phyloP scores from a whole-genome alignment of 2,797 vertebrate species.

The Poecile montanus region DNA sequence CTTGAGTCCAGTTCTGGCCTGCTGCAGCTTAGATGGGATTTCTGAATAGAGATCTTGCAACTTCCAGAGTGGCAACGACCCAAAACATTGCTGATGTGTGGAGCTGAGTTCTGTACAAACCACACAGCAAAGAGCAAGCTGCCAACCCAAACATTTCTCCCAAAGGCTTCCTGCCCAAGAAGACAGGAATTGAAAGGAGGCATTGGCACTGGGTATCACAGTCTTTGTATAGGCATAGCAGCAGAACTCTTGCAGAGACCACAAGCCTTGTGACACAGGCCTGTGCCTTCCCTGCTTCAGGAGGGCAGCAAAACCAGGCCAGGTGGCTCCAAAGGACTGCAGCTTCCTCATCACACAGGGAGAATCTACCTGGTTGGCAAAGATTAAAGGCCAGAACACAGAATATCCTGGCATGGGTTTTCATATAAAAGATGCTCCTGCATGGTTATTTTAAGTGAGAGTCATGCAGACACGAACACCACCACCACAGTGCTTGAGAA shows the following conservation, averaged over 20 bases:
- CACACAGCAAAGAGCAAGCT: not conserved
- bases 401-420: not conserved
- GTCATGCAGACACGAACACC: not conserved
- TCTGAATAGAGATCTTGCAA: not conserved
- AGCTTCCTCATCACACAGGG: not conserved
- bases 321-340: not conserved
- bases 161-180: not conserved
- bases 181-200: not conserved
- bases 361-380: not conserved
- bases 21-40: not conserved
- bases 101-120: not conserved
- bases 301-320: not conserved
- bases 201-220: no score
- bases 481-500: not conserved
- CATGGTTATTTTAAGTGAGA: not conserved
- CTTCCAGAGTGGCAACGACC: not conserved
- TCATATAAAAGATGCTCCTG: not conserved
- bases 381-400: not conserved
- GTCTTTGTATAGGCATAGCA: not conserved
- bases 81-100: not conserved
- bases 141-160: not conserved
- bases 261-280: accelerated
- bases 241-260: not conserved
- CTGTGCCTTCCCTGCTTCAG: not conserved
- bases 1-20: not conserved